Evolutionary conservation across 2,113 vertebrate genomes (phyloP).

Genomic region (Odobenus rosmarus): DNA sequence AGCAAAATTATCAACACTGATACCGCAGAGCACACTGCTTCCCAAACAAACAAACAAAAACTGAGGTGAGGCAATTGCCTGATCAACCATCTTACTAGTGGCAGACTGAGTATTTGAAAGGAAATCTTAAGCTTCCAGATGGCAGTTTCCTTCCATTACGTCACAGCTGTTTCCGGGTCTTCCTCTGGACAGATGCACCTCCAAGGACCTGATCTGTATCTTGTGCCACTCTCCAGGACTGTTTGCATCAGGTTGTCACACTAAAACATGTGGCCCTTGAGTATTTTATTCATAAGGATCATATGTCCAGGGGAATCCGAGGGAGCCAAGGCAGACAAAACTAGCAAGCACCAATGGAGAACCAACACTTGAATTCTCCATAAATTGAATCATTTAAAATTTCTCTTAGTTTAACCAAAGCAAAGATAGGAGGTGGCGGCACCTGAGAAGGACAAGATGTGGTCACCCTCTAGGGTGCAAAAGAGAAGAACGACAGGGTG

Average conservation of each 20-base stretch:
- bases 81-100: not conserved
- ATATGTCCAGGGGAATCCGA: conserved; percentile 2
- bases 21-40: not conserved
- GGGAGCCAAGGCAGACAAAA: conserved; percentile 59
- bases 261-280: conserved; percentile 49
- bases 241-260: not conserved
- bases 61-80: not conserved
- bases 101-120: not conserved
- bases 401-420: not conserved
- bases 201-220: not conserved
- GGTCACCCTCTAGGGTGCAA: not conserved
- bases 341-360: conserved; percentile 24
- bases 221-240: not conserved
- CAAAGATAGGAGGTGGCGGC: not conserved
- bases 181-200: not conserved
- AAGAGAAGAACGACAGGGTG: not conserved
- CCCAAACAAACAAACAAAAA: not conserved
- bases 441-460: not conserved
- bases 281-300: conserved; percentile 65
- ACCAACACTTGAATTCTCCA: conserved; percentile 29
- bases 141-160: not conserved
- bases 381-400: not conserved
- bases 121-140: not conserved
- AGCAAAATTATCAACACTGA: not conserved
- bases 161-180: not conserved